phyloP scores from a whole-genome alignment of 2,797 vertebrate genomes.

The Crypturellus tataupa region DNA sequence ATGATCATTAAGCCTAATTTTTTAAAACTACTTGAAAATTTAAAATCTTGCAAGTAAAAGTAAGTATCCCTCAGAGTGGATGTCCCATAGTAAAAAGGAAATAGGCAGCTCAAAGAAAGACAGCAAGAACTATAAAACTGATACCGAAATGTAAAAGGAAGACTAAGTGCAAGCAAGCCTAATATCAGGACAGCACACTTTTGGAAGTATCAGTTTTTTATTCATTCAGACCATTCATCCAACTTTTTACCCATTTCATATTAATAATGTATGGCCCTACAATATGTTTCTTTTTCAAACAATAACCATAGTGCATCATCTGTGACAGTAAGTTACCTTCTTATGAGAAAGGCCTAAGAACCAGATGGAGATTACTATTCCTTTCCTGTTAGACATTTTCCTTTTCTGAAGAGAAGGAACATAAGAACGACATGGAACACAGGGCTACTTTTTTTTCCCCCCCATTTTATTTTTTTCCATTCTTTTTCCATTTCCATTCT shows the following conservation, averaged over 20 bases:
- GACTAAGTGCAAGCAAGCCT: background rate
- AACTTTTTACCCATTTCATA: background rate
- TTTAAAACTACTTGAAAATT: background rate
- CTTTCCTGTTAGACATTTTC: background rate
- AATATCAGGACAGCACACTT: background rate
- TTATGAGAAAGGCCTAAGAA: background rate
- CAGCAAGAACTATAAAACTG: background rate
- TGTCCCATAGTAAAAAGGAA: background rate
- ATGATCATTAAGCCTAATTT: background rate
- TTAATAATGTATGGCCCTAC: background rate
- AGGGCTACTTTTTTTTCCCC: background rate
- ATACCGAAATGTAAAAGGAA: background rate
- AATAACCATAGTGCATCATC: background rate
- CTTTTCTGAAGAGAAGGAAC: background rate
- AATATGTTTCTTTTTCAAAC: background rate
- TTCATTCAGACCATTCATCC: too few relatives aligned
- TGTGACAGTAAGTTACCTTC: background rate
- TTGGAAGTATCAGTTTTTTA: too few relatives aligned
- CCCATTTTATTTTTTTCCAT: too few relatives aligned
- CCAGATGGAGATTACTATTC: background rate
- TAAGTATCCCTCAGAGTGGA: background rate
- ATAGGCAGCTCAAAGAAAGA: background rate
- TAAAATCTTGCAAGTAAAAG: background rate
- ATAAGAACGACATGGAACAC: fast-evolving
- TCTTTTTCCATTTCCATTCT: background rate